These are phyloP conservation scores for Asbolus verrucosus DNA, from an alignment of 1,140 invertebrate species.

Conservation along the genomic window DNA sequence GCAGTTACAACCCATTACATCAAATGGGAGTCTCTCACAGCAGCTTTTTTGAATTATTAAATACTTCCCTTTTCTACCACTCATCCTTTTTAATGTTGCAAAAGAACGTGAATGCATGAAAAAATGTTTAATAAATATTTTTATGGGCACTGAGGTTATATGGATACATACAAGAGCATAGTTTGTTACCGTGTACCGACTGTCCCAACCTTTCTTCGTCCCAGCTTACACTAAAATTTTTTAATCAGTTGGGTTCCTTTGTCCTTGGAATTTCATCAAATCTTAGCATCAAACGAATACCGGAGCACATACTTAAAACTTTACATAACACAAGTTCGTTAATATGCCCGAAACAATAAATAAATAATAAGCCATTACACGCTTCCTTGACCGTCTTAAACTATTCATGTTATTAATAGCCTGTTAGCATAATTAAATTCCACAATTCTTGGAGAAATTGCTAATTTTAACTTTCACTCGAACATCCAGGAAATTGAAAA, in stretches of 20 bases:
- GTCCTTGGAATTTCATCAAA: not conserved
- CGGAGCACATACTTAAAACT: not conserved
- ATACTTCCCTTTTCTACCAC: no score
- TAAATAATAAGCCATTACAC: slow-evolving; percentile 30
- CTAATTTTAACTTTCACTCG: slow-evolving; percentile 25
- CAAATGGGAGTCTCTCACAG: no score
- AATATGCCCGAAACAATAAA: not conserved
- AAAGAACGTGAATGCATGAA: no score
- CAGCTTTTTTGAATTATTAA: no score
- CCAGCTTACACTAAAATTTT: no score
- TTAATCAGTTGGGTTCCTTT: not conserved
- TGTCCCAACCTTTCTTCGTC: no score
- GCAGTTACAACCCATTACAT: no score
- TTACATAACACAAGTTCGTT: slow-evolving; percentile 10
- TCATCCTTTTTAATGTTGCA: no score
- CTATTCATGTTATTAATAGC: slow-evolving; percentile 14
- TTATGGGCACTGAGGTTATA: no score
- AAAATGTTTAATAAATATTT: no score
- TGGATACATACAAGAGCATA: no score
- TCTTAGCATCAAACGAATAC: not conserved
- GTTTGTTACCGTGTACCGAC: no score
- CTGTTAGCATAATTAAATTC: slow-evolving; percentile 31
- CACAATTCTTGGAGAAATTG: slow-evolving; percentile 28
- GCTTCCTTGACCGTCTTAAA: slow-evolving; percentile 20
- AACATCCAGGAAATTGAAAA: slow-evolving; percentile 21